These are phyloP conservation scores for Apotomis capreana DNA, from an alignment of 2,888 invertebrate genomes.

Conservation along the genomic window DNA sequence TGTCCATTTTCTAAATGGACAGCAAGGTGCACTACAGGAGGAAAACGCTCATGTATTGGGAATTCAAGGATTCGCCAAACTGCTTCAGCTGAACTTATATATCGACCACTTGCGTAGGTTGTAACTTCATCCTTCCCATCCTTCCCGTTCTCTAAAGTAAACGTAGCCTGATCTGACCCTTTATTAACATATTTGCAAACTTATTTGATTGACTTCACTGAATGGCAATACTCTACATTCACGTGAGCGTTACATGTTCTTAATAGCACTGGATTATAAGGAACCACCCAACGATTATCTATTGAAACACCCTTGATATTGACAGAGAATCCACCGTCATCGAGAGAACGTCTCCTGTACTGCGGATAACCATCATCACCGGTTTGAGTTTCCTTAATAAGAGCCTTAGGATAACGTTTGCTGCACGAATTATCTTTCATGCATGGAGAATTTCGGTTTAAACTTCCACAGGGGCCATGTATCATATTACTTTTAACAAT, in stretches of 20 bases:
- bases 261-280: not conserved
- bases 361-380: conserved; percentile 1
- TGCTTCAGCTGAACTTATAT: not conserved
- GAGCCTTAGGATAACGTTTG: not conserved
- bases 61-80: conserved; percentile 5
- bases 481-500: too few species aligned
- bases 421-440: not conserved
- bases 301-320: not conserved
- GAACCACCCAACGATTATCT: conserved; percentile 5
- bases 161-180: too few species aligned
- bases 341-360: not conserved
- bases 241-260: not conserved
- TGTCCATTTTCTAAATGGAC: conserved; percentile 19
- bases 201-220: not conserved
- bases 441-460: too few species aligned
- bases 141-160: too few species aligned
- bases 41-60: conserved; percentile 2
- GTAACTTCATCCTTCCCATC: too few species aligned
- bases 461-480: too few species aligned
- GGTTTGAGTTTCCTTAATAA: not conserved
- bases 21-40: not conserved
- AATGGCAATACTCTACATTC: too few species aligned
- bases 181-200: not conserved
- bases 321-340: not conserved
- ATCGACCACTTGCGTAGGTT: not conserved